Evolutionary conservation across 2,888 invertebrate species (phyloP), one percentile per base, ranked within the genome.

Genomic region (Diarsia rubi): DNA sequence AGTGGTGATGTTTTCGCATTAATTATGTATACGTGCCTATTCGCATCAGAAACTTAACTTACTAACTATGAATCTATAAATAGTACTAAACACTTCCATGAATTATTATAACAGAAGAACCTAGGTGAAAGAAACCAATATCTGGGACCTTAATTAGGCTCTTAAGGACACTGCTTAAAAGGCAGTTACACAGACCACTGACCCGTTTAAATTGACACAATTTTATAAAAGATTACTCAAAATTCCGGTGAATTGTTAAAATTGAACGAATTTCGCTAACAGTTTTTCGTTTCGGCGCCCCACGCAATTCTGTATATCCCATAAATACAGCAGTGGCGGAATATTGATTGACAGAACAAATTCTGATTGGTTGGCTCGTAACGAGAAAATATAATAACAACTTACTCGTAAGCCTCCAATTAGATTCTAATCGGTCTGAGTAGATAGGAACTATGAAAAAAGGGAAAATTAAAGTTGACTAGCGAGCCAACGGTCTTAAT

Each of bases 391-490:
- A 86, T 91, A 91, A 93, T 93, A 88, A 91, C 89, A 89, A 91
- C 85, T 90, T 92, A 78, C 57, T 71, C 14, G 47, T 78, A 92
- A 95, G 93, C 93, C 87, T 82, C 90, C 93, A 93, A 94, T 94
- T 92, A 92, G 86, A 83, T 82, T 87, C 86, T 92, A 90, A 93
- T 92, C 90, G 87, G 78, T 81, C 63, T 72, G 72, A 78, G 45
- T 16, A 42, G 62, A 42, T 85, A 71, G 83, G 85, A 90, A 90
- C 82, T 81, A 84, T 82, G 88, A 81, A 85, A 79, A 83, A 87
- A 79, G 73, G 76, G 79, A 86, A 85, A 83, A 85, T 86, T 71
- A 62, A 73, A 75, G 80, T 52, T 65, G 31, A 42, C 57, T 52
- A 47, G 31, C 52, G 31, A 45, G 14, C 14, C 16, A n/a, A 16